Evolutionary conservation across 1,140 invertebrate species (phyloP).

Genomic region (Plectrocnemia conspersa): DNA sequence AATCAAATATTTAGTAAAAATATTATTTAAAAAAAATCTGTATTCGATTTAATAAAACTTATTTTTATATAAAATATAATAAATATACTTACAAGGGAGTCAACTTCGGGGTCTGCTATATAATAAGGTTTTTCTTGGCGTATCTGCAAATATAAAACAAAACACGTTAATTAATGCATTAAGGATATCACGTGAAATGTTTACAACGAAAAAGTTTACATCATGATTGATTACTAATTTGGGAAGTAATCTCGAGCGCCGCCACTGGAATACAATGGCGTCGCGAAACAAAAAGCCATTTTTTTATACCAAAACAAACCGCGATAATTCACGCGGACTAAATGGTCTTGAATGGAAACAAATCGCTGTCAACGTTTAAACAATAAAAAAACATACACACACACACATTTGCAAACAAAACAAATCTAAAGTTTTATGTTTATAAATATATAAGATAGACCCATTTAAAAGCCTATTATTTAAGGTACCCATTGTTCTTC

Average conservation of each 20-base stretch:
- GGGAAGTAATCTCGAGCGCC: constrained; percentile 9
- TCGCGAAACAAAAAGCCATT: constrained; percentile 1
- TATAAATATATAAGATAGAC: constrained; percentile 21
- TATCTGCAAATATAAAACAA: constrained; percentile 77
- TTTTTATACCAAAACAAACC: background rate
- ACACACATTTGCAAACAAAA: constrained; percentile 15
- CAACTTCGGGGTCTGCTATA: constrained; percentile 95
- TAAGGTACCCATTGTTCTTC: constrained; percentile 30
- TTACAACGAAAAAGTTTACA: background rate
- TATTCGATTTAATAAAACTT: no score
- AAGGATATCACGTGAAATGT: no score
- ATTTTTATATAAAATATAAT: background rate
- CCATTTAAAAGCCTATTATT: constrained; percentile 30
- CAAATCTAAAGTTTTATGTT: no score
- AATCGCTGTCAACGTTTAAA: constrained; percentile 24
- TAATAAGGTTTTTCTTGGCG: constrained; percentile 97
- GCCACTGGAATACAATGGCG: background rate
- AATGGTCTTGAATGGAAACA: constrained; percentile 19
- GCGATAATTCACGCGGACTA: constrained; percentile 14
- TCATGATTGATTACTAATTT: constrained; percentile 17
- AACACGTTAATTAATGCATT: constrained; percentile 10
- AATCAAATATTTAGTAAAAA: no score
- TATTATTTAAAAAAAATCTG: no score
- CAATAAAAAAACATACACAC: constrained; percentile 18
- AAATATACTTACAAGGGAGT: constrained; percentile 87